Conservation (phyloP, 2,113 vertebrate species). For the Dasyurus viverrinus region DNA sequence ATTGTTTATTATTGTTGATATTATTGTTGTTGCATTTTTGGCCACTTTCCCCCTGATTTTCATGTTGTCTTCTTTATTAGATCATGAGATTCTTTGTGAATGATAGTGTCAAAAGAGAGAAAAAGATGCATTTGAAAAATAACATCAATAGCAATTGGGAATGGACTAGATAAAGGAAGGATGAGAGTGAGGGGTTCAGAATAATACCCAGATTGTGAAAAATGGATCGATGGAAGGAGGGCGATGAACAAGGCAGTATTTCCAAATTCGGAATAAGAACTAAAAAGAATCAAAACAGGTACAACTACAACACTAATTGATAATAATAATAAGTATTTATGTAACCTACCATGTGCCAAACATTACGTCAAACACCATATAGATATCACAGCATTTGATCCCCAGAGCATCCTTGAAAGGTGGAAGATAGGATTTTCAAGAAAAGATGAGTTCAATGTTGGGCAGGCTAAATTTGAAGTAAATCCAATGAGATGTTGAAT, state of each 20-base stretch:
- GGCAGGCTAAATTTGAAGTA: not conserved
- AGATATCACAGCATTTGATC: not conserved
- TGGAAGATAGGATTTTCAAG: not conserved
- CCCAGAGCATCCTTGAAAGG: not conserved
- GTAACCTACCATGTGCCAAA: not conserved
- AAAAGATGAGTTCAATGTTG: not conserved
- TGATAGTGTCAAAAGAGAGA: not conserved
- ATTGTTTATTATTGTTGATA: not conserved
- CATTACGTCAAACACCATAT: not conserved
- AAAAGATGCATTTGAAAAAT: not conserved
- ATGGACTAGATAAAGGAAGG: not conserved
- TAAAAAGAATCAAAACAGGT: not conserved
- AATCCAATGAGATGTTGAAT: not conserved
- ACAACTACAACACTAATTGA: not conserved
- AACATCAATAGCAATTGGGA: not conserved
- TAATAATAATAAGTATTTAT: not conserved
- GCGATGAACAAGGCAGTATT: not conserved
- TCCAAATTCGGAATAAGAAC: not conserved
- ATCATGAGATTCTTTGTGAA: not conserved
- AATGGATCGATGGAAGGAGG: not conserved
- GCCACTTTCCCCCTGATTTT: not conserved
- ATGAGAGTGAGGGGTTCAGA: not conserved
- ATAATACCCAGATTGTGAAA: not conserved
- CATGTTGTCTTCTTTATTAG: not conserved
- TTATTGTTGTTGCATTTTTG: not conserved